These are phyloP conservation scores for Unio pictorum DNA, from an alignment of 2,888 invertebrate species.

Conservation along the genomic window DNA sequence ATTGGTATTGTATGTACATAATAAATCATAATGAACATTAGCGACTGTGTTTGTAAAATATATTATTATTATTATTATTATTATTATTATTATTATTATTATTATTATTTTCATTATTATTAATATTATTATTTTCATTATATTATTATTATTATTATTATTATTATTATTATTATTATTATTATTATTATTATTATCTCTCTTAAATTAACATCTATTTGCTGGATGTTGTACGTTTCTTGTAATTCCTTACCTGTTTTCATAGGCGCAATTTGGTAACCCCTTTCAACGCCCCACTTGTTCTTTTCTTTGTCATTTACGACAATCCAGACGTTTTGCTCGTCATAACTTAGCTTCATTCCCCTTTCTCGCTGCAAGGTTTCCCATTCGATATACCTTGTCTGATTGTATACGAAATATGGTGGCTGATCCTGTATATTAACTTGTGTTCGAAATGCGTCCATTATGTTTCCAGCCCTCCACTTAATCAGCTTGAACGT, in stretches of 20 bases:
- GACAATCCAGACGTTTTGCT: constrained; percentile 36
- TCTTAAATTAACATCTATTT: not conserved
- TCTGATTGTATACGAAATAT: constrained; percentile 38
- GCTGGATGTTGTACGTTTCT: not conserved
- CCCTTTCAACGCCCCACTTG: constrained; percentile 36
- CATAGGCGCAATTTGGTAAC: constrained; percentile 31
- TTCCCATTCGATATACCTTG: constrained; percentile 36
- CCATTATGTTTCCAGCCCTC: constrained; percentile 27
- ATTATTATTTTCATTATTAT: too few species aligned
- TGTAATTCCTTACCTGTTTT: constrained; percentile 7
- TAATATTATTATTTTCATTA: too few species aligned
- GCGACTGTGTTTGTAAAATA: too few species aligned
- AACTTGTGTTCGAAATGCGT: constrained; percentile 24
- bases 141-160: too few species aligned
- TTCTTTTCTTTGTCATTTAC: constrained; percentile 42
- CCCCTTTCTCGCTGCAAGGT: constrained; percentile 22
- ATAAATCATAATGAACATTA: too few species aligned
- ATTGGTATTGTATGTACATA: too few species aligned
- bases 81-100: too few species aligned
- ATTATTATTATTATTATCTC: too few species aligned
- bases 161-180: too few species aligned
- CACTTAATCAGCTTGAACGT: constrained; percentile 37
- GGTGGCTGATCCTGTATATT: constrained; percentile 18
- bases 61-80: too few species aligned
- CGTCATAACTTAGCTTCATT: constrained; percentile 11